These are phyloP conservation scores for Gymnarchus niloticus DNA, from an alignment of 2,113 vertebrate species.

Conservation along the genomic window DNA sequence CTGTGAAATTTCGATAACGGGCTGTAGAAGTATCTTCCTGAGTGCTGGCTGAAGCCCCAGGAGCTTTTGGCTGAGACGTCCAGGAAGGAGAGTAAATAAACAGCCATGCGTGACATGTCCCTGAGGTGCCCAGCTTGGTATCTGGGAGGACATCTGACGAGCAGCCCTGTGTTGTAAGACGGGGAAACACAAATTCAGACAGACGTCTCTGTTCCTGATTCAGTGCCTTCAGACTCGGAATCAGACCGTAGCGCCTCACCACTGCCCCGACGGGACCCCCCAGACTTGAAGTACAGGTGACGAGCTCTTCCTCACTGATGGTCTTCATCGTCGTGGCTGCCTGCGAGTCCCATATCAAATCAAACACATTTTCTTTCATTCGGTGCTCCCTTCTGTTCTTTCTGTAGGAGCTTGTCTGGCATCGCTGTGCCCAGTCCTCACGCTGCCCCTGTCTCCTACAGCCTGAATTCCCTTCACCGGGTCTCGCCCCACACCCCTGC, in stretches of 20 bases:
- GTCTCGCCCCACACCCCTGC: constrained; percentile 26
- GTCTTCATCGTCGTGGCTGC: not conserved
- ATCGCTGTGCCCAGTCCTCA: constrained; percentile 42
- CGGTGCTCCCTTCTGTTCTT: not conserved
- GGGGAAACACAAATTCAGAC: not conserved
- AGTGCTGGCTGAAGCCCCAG: not conserved
- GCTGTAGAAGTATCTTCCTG: not conserved
- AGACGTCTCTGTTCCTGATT: constrained; percentile 5
- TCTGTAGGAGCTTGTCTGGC: constrained; percentile 54
- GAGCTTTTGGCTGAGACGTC: not conserved
- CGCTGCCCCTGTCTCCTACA: constrained; percentile 50
- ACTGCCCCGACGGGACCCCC: constrained; percentile 41
- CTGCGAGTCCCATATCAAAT: not conserved
- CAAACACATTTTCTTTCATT: not conserved
- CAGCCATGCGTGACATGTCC: not conserved
- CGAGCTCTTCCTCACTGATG: not conserved
- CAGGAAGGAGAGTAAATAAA: not conserved
- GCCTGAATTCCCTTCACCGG: constrained; percentile 41
- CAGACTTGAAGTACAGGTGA: constrained; percentile 60
- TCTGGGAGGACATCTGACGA: not conserved
- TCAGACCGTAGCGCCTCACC: constrained; percentile 61
- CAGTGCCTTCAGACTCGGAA: constrained; percentile 59
- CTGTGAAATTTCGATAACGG: not conserved
- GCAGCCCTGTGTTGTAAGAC: not conserved
- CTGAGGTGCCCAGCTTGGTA: not conserved